These are phyloP conservation scores for Cephalopholis sonnerati DNA, from an alignment of 2,113 vertebrate genomes.

Conservation along the genomic window DNA sequence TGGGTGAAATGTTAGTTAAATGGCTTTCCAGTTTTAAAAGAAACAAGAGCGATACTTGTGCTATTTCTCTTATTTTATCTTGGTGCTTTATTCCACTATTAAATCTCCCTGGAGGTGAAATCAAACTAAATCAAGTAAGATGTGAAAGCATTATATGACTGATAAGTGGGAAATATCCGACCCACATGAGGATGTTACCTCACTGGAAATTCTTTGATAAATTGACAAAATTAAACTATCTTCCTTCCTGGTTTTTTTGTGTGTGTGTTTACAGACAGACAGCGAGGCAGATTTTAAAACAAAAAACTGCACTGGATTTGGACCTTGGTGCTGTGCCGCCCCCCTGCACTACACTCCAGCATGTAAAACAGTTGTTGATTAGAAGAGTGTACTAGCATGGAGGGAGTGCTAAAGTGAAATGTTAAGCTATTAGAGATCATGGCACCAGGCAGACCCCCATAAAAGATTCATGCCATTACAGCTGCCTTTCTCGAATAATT, in stretches of 20 bases:
- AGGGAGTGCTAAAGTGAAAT: constrained; percentile 78
- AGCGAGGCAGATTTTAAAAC: constrained; percentile 4
- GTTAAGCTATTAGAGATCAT: constrained; percentile 78
- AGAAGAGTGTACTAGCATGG: constrained; percentile 43
- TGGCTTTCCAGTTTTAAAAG: constrained; percentile 71
- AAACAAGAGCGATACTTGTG: constrained; percentile 59
- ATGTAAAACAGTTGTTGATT: constrained; percentile 68
- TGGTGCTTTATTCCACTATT: constrained; percentile 20
- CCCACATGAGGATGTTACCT: constrained; percentile 9
- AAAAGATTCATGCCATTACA: constrained; percentile 81
- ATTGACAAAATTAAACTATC: constrained; percentile 1
- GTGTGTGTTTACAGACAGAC: not conserved
- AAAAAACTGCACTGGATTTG: not conserved
- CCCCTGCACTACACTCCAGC: constrained; percentile 21
- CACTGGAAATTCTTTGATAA: not conserved
- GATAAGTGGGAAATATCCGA: constrained; percentile 5
- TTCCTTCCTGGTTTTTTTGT: not conserved
- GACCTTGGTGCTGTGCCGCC: constrained; percentile 16
- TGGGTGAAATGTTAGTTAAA: constrained; percentile 77
- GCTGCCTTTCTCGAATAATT: constrained; percentile 79
- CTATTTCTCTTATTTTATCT: constrained; percentile 55
- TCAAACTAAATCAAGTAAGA: constrained; percentile 44
- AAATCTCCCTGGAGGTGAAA: constrained; percentile 45
- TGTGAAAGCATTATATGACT: constrained; percentile 31
- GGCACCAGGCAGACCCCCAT: constrained; percentile 70